Conservation (phyloP, 2,888 invertebrate genomes). For the Trilocha varians region DNA sequence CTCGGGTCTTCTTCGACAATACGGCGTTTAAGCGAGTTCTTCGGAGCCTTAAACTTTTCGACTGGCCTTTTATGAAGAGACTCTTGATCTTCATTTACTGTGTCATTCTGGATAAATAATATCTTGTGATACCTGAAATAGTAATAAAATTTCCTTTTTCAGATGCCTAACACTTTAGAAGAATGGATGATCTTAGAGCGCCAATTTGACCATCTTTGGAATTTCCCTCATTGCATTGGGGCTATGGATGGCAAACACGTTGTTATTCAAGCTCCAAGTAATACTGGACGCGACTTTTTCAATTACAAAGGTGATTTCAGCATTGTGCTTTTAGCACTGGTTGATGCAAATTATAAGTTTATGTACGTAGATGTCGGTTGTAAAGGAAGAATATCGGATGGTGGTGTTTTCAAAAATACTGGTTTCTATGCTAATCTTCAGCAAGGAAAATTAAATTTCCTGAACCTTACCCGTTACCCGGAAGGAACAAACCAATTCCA, state of each 20-base stretch:
- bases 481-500: too few relatives aligned
- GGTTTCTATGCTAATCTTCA: too few relatives aligned
- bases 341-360: conserved; percentile 16
- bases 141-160: conserved; percentile 1
- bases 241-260: conserved; percentile 21
- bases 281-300: conserved; percentile 19
- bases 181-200: neutral
- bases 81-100: conserved; percentile 8
- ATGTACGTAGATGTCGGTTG: conserved; percentile 16
- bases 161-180: neutral
- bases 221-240: conserved; percentile 9
- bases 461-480: too few relatives aligned
- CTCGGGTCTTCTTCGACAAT: conserved; percentile 12
- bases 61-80: conserved; percentile 11
- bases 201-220: neutral
- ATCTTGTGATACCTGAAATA: too few relatives aligned
- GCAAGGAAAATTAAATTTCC: too few relatives aligned
- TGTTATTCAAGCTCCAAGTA: conserved; percentile 14
- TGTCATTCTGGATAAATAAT: conserved; percentile 9
- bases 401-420: conserved; percentile 16
- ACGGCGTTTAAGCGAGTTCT: conserved; percentile 12
- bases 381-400: conserved; percentile 18
- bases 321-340: conserved; percentile 15
- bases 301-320: conserved; percentile 24
- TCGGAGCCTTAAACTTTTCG: conserved; percentile 11